Percentiles rank a stretch among this genome's conserved stretches.
Conservation (phyloP, 2,888 invertebrate genomes). For the Thecophora atra region DNA sequence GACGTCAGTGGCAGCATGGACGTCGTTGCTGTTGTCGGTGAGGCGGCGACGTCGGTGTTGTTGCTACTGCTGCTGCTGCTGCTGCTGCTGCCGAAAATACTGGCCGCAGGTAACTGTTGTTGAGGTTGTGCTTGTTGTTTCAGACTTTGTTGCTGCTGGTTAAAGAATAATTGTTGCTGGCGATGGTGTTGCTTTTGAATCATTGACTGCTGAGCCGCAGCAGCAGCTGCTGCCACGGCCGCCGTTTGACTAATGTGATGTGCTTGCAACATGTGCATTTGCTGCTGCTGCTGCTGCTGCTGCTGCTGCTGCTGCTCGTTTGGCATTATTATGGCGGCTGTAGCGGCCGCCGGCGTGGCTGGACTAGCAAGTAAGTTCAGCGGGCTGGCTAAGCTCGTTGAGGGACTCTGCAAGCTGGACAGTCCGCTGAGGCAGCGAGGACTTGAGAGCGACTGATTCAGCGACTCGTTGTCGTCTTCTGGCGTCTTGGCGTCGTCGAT, state of each 20-base stretch:
- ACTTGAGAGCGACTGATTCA: slow-evolving; percentile 70
- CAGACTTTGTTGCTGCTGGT: slow-evolving; percentile 29
- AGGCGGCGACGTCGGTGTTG: slow-evolving; percentile 41
- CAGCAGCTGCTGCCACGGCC: slow-evolving; percentile 42
- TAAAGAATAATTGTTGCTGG: slow-evolving; percentile 29
- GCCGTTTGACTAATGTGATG: slow-evolving; percentile 44
- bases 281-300: slow-evolving; percentile 44
- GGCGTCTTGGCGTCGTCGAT: slow-evolving; percentile 76
- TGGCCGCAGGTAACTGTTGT: too few relatives aligned
- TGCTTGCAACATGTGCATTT: slow-evolving; percentile 43
- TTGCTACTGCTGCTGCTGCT: slow-evolving; percentile 37
- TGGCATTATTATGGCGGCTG: slow-evolving; percentile 22
- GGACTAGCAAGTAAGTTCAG: slow-evolving; percentile 77
- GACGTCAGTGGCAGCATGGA: slow-evolving; percentile 15
- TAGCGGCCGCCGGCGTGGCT: slow-evolving; percentile 54
- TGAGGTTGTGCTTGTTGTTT: slow-evolving; percentile 12
- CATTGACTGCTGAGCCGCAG: slow-evolving; percentile 40
- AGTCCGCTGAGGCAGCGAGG: slow-evolving; percentile 75
- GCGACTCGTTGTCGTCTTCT: slow-evolving; percentile 75
- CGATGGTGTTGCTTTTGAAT: slow-evolving; percentile 39
- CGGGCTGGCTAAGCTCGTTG: slow-evolving; percentile 81
- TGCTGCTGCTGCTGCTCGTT: slow-evolving; percentile 38
- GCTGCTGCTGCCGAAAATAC: slow-evolving; percentile 19
- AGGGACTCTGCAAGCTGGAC: slow-evolving; percentile 74
- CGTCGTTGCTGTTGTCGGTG: slow-evolving; percentile 19